These are phyloP conservation scores for Ctenoplectra terminalis DNA, from an alignment of 1,140 invertebrate species.

Conservation along the genomic window DNA sequence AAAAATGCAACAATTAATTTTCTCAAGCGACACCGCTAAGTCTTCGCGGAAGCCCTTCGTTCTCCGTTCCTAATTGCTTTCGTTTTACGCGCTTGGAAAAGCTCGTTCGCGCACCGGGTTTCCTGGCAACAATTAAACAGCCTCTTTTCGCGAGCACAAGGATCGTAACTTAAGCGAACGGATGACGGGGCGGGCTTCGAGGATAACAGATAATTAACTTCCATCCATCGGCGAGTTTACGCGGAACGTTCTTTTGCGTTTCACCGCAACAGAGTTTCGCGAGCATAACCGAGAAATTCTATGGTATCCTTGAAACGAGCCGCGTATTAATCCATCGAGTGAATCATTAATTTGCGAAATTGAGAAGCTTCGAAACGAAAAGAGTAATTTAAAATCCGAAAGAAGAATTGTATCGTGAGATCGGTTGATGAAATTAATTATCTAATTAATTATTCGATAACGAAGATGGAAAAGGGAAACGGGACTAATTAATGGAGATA, in stretches of 20 bases:
- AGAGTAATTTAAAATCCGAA: background rate
- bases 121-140: constrained; percentile 23
- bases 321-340: too few relatives aligned
- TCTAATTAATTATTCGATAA: background rate
- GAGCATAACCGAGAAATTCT: background rate
- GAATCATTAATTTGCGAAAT: background rate
- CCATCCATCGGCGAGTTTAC: constrained; percentile 25
- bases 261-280: background rate
- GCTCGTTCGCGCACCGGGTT: constrained; percentile 1
- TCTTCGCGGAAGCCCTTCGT: constrained; percentile 42
- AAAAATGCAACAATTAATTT: constrained; percentile 39
- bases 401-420: too few relatives aligned
- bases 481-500: too few relatives aligned
- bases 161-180: constrained; percentile 14
- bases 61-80: constrained; percentile 37
- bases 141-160: background rate
- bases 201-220: constrained; percentile 60
- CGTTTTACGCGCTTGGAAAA: constrained; percentile 21
- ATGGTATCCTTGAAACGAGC: background rate
- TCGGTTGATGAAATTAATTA: background rate
- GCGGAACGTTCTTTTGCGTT: constrained; percentile 18
- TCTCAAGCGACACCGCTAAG: constrained; percentile 24
- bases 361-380: background rate
- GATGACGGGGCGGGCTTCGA: background rate
- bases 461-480: background rate